Evolutionary conservation across 2,113 vertebrate species (phyloP).

Genomic region (Salminus brasiliensis): DNA sequence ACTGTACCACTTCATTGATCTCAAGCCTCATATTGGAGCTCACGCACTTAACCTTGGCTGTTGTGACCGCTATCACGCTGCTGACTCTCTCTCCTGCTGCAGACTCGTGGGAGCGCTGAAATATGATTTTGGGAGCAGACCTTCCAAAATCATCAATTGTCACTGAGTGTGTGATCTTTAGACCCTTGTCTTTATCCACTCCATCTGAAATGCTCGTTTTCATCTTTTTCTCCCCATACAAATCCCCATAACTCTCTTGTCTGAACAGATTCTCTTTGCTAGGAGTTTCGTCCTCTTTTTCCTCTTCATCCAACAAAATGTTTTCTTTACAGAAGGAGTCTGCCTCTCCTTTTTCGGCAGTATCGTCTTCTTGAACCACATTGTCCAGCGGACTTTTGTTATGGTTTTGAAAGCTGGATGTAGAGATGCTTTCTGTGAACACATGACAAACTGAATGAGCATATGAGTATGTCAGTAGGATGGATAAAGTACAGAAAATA

Average conservation of each 20-base stretch:
- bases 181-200: constrained; percentile 48
- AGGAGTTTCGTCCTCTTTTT: constrained; percentile 49
- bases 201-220: constrained; percentile 45
- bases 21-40: constrained; percentile 75
- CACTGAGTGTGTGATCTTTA: constrained; percentile 72
- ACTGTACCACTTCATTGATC: constrained; percentile 68
- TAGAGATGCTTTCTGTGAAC: constrained; percentile 64
- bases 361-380: constrained; percentile 54
- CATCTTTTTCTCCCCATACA: constrained; percentile 62
- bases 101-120: constrained; percentile 61
- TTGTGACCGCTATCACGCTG: constrained; percentile 60
- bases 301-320: constrained; percentile 57
- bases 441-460: constrained; percentile 5
- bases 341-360: constrained; percentile 62
- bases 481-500: not conserved
- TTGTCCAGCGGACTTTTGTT: constrained; percentile 51
- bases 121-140: constrained; percentile 65
- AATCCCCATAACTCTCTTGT: constrained; percentile 58
- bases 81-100: constrained; percentile 38
- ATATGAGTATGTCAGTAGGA: not conserved
- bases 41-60: constrained; percentile 70
- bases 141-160: constrained; percentile 67
- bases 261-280: constrained; percentile 61
- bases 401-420: constrained; percentile 57
- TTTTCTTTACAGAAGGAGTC: constrained; percentile 64